Conservation (phyloP, 2,888 invertebrate species). For the Griposia aprilina region DNA sequence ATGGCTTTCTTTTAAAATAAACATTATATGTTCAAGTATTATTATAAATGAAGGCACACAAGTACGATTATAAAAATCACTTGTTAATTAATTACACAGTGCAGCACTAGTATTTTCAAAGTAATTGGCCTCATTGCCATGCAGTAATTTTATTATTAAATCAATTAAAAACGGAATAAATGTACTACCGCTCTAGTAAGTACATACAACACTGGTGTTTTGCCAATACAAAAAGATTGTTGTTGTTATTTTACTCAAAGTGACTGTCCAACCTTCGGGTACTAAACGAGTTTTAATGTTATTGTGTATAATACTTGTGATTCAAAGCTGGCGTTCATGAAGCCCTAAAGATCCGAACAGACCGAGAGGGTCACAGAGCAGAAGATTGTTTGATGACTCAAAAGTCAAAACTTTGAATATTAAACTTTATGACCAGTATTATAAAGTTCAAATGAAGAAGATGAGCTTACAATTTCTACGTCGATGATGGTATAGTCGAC, state of each 20-base stretch:
- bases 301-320: not conserved
- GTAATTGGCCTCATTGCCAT: not conserved
- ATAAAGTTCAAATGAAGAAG: not conserved
- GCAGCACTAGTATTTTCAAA: not conserved
- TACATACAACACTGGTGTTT: constrained; percentile 16
- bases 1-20: not conserved
- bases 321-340: no score
- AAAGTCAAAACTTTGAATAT: not conserved
- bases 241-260: constrained; percentile 18
- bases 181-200: not conserved
- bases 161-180: not conserved
- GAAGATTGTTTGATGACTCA: not conserved
- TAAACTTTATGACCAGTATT: not conserved
- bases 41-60: not conserved
- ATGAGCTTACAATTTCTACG: not conserved
- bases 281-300: constrained; percentile 35
- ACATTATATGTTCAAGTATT: constrained; percentile 7
- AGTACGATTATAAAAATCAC: not conserved
- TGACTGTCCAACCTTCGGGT: constrained; percentile 35
- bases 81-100: not conserved
- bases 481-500: not conserved
- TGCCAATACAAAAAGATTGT: not conserved
- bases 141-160: not conserved
- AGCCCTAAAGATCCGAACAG: not conserved
- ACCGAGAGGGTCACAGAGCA: not conserved